These are phyloP conservation scores for Sylvilagus bachmani DNA, from an alignment of 2,113 vertebrate genomes.

Conservation along the genomic window DNA sequence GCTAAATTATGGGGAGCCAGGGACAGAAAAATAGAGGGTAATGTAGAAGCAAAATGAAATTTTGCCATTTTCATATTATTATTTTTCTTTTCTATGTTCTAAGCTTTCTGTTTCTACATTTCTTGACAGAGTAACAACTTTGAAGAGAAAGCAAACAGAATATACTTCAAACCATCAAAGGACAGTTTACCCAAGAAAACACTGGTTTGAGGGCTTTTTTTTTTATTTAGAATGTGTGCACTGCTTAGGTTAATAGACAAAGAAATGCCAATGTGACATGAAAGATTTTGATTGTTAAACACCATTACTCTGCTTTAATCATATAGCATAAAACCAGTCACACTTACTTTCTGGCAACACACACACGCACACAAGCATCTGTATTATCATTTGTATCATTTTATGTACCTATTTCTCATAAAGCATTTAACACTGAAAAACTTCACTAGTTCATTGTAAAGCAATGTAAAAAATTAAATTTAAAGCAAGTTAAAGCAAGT, in stretches of 20 bases:
- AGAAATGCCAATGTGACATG: neutral
- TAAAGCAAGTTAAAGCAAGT: neutral
- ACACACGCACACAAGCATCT: neutral
- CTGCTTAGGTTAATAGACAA: neutral
- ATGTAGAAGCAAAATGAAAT: neutral
- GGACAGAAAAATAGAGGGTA: neutral
- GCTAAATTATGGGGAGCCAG: neutral
- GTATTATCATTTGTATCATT: neutral
- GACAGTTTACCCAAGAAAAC: neutral
- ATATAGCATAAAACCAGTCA: neutral
- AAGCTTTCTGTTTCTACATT: slow-evolving; percentile 5
- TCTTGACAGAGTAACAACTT: slow-evolving; percentile 1
- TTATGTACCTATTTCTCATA: neutral
- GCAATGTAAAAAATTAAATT: neutral
- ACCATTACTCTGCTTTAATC: slow-evolving; percentile 24
- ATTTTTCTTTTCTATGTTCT: neutral
- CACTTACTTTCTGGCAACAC: neutral
- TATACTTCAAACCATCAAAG: neutral
- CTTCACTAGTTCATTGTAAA: slow-evolving; percentile 22
- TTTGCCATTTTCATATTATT: neutral
- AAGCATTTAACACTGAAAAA: neutral
- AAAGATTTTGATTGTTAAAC: neutral
- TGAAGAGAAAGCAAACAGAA: slow-evolving; percentile 15
- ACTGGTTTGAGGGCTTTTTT: neutral
- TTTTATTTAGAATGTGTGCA: neutral